These are phyloP conservation scores for Thymelicus acteon DNA, from an alignment of 2,888 invertebrate genomes.

Conservation along the genomic window DNA sequence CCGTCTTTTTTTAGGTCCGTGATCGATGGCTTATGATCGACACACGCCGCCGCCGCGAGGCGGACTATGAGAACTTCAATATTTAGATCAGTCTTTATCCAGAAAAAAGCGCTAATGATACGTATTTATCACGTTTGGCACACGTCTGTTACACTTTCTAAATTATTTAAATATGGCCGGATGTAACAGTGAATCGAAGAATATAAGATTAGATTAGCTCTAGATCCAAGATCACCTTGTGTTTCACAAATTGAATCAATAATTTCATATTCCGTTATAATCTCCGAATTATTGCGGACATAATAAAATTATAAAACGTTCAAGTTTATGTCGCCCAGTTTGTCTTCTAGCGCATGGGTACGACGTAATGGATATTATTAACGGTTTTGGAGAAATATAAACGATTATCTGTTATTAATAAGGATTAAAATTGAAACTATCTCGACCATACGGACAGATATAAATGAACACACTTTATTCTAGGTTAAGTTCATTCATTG, in stretches of 20 bases:
- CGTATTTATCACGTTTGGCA: slow-evolving; percentile 7
- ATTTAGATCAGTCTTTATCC: too few species aligned
- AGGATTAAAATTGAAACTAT: slow-evolving; percentile 8
- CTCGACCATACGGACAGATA: not conserved
- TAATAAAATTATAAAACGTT: slow-evolving; percentile 38
- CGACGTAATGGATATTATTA: not conserved
- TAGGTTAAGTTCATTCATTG: too few species aligned
- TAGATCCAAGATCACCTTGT: slow-evolving; percentile 20
- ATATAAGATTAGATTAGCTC: slow-evolving; percentile 17
- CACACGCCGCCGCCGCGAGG: too few species aligned
- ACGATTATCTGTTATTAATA: slow-evolving; percentile 3
- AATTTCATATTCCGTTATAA: slow-evolving; percentile 32
- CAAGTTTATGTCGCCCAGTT: slow-evolving; percentile 19
- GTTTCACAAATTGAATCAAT: slow-evolving; percentile 27
- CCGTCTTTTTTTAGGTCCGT: too few species aligned
- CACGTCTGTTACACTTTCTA: slow-evolving; percentile 37
- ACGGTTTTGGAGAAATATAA: not conserved
- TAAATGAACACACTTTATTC: not conserved
- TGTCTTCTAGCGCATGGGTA: not conserved
- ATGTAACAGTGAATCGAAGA: slow-evolving; percentile 19
- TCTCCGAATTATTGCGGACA: slow-evolving; percentile 27
- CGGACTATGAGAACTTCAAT: too few species aligned
- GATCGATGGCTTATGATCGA: too few species aligned
- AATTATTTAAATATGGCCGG: slow-evolving; percentile 41
- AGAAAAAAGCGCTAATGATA: slow-evolving; percentile 7